Conservation (phyloP, 2,113 vertebrate genomes). For the Bucco capensis region DNA sequence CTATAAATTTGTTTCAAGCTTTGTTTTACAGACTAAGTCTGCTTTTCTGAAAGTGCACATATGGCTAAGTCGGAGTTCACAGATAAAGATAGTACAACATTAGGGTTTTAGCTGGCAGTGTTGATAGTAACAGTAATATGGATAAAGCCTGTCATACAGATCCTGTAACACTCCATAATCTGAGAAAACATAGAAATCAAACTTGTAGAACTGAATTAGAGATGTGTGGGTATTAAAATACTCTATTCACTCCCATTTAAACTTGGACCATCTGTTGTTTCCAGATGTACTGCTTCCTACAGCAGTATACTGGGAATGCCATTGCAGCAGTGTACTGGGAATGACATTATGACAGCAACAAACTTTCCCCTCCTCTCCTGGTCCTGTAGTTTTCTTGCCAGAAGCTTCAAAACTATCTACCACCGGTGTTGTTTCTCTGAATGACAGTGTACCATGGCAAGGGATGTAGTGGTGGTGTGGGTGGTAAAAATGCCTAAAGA, state of each 20-base stretch:
- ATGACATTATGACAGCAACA: conserved; percentile 23
- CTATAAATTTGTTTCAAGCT: conserved; percentile 8
- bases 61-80: conserved; percentile 46
- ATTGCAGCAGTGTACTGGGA: conserved; percentile 45
- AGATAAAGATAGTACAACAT: conserved; percentile 53
- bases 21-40: conserved; percentile 26
- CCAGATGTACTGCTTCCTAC: conserved; percentile 74
- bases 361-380: background rate
- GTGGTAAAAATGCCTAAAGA: conserved; percentile 19
- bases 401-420: background rate
- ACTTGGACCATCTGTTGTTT: conserved; percentile 77
- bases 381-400: conserved; percentile 25
- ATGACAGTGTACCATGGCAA: background rate
- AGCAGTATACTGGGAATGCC: conserved; percentile 39
- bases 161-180: conserved; percentile 69
- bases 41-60: conserved; percentile 25
- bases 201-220: conserved; percentile 73
- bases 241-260: conserved; percentile 69
- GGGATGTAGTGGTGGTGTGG: background rate
- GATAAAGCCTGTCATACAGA: conserved; percentile 61
- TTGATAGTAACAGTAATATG: conserved; percentile 54
- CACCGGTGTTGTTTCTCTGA: background rate
- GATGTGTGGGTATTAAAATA: conserved; percentile 75
- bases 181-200: conserved; percentile 69
- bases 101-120: conserved; percentile 46